Base-by-base conservation (phyloP, 2,888 invertebrate species). In the Coleophora deauratella region DNA sequence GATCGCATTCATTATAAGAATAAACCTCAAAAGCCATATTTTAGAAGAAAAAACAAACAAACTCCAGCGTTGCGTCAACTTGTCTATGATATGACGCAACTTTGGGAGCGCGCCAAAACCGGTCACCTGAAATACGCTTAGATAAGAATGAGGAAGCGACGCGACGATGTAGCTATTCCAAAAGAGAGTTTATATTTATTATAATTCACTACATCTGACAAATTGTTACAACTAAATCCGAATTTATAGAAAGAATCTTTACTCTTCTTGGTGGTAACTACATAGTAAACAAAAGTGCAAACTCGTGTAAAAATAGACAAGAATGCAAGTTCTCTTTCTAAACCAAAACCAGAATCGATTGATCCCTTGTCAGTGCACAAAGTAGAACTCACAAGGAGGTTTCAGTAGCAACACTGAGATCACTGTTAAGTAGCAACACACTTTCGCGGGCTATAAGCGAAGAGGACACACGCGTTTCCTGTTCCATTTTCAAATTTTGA, bases 101-200 rank as follows among this genome's bases (percentile, higher is more conserved):
- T 47, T 57, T 68, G 68, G 65, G 53, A 41, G 13, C 13, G 39
- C 32, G 60, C 69, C 67, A 67, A 54, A 40, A 49, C 31, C 39
- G 43, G 54, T 41, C 53, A 57, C 54, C 52, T 50, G 53, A 50
- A 48, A 51, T 46, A 52, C 56, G 46, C 50, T 51, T 45, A 40
- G 52, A 60, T 54, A 60, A 60, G 64, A 62, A 72, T 65, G 69
- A 69, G 73, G 72, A 72, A 70, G 62, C 42, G 54, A 49, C 46
- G 54, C 58, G 42, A 53, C 59, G 66, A 62, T 64, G 65, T 54
- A 43, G 41, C 47, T 50, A 46, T 21, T 28, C 35, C 10, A n/a
- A 31, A 31, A 9, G 3, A n/a, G 10, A 31, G 31, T 6, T n/a
- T 2, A 9, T 31, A 31, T 6, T 6, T n/a, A 31, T 11, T 31